A percentile compares a stretch with the other conserved stretches of the same genome.
Conservation (phyloP, 2,113 vertebrate genomes). For the Melanostigma gelatinosum region DNA sequence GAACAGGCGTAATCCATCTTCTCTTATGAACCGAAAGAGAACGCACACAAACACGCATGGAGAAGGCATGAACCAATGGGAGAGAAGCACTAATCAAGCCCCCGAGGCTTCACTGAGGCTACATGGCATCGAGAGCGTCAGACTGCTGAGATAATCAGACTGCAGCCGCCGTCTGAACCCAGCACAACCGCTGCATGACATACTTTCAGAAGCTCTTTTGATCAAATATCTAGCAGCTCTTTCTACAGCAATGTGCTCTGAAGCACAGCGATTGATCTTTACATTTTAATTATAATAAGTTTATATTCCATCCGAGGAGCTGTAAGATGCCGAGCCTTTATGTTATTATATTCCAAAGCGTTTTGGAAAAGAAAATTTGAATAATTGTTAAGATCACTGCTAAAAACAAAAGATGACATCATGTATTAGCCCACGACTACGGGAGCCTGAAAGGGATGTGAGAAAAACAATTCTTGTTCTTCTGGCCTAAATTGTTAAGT, state of each 20-base stretch:
- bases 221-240: conserved; percentile 16
- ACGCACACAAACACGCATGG: neutral
- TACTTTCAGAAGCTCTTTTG: conserved; percentile 4
- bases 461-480: neutral
- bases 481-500: too few relatives aligned
- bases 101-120: conserved; percentile 38
- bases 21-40: conserved; percentile 31
- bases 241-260: neutral
- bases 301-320: neutral
- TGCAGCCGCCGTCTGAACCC: conserved; percentile 16
- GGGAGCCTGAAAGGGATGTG: neutral
- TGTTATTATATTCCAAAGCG: neutral
- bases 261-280: conserved; percentile 1
- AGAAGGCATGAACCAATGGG: conserved; percentile 25
- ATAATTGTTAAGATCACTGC: neutral
- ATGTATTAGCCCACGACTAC: neutral
- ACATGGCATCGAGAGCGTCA: neutral
- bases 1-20: conserved; percentile 49
- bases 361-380: neutral
- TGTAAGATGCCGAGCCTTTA: conserved; percentile 1
- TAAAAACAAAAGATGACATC: neutral
- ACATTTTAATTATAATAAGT: conserved; percentile 24
- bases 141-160: conserved; percentile 4
- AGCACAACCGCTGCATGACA: neutral
- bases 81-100: conserved; percentile 60